phyloP scores from a whole-genome alignment of 2,888 invertebrate species.

The Epistrophella euchroma region DNA sequence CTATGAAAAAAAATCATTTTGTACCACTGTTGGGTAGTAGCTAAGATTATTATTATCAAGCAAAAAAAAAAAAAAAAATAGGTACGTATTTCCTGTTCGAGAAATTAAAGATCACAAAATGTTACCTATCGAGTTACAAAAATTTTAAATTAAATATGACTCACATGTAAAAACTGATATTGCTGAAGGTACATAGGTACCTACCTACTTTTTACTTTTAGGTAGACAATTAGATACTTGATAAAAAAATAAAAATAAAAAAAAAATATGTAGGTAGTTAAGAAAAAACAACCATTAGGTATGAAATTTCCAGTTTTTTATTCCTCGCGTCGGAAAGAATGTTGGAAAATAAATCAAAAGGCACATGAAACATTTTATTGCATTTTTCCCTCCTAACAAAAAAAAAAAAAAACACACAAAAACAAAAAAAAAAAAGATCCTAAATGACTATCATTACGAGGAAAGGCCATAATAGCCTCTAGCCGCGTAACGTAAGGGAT shows the following conservation, averaged over 20 bases:
- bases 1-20: no score
- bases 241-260: not conserved
- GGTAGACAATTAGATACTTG: constrained; percentile 16
- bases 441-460: constrained; percentile 67
- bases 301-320: constrained; percentile 43
- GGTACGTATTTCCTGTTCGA: not conserved
- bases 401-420: constrained; percentile 27
- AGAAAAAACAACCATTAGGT: constrained; percentile 39
- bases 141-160: not conserved
- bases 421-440: constrained; percentile 47
- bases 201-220: not conserved
- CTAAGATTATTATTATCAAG: not conserved
- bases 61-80: not conserved
- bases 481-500: constrained; percentile 40
- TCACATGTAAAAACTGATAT: not conserved
- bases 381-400: constrained; percentile 40
- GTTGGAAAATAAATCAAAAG: constrained; percentile 66
- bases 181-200: not conserved
- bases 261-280: not conserved
- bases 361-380: constrained; percentile 64
- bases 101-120: not conserved
- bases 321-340: constrained; percentile 37
- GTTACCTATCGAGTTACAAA: constrained; percentile 23
- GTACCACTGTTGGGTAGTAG: no score
- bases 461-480: constrained; percentile 57